Conservation (phyloP, 2,888 invertebrate genomes). For the Tenthredo amoena region DNA sequence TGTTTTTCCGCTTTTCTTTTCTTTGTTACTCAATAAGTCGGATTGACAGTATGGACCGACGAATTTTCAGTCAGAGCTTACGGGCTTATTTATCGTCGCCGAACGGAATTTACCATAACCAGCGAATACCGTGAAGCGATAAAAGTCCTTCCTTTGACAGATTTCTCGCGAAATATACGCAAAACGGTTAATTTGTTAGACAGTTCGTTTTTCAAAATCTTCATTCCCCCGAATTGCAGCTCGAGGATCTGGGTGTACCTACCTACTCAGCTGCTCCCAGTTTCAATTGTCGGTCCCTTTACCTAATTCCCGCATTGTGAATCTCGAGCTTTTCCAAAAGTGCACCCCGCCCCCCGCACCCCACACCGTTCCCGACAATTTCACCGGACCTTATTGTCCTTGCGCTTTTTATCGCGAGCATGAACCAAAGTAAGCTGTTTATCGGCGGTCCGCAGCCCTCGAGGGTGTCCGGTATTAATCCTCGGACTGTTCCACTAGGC, state of each 20-base stretch:
- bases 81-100: neutral
- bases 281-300: conserved; percentile 15
- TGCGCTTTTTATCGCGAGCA: conserved; percentile 66
- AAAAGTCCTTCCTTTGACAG: neutral
- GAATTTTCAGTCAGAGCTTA: neutral
- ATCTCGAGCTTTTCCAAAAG: neutral
- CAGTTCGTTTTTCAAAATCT: neutral
- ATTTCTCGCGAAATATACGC: neutral
- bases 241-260: neutral
- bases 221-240: neutral
- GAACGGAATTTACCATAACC: neutral
- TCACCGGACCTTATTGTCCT: conserved; percentile 66
- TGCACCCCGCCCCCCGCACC: neutral
- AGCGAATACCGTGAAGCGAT: neutral
- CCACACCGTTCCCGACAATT: neutral
- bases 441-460: conserved; percentile 69
- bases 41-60: conserved; percentile 3
- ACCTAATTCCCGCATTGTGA: conserved; percentile 41
- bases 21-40: conserved; percentile 36
- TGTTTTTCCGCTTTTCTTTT: neutral
- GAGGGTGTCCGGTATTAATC: conserved; percentile 55
- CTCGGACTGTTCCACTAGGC: conserved; percentile 15
- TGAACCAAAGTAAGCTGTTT: conserved; percentile 74
- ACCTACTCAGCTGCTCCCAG: neutral
- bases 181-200: neutral